Evolutionary conservation across 2,113 vertebrate genomes (phyloP), one percentile per base, ranked within the genome.

Genomic region (Synodontis membranacea): DNA sequence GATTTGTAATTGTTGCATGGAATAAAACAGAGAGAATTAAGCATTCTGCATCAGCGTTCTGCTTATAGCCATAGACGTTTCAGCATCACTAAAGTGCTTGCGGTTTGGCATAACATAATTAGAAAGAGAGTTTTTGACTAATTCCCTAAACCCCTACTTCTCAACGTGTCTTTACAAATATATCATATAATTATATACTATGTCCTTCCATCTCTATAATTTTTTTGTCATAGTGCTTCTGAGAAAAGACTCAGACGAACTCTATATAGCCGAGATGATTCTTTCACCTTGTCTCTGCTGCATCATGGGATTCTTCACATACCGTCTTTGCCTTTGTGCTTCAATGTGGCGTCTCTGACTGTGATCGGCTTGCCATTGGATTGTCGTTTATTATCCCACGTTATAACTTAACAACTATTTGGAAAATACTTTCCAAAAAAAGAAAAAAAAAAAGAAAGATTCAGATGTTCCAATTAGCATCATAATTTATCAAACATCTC

Each of bases 131-230:
- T 54, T 25, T 80, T 42, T 28, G 52, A 80, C 78, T 58, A 80
- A 28, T 80, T 80, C 78, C 12, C 37, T 28, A 80, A 76, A 56
- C 52, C 52, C 50, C 50, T 80, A 23, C 31, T 58, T 58, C 58
- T 80, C 34, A 37, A 14, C 37, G 34, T 14, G 52, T 58, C 52
- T 58, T 56, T 4, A 12, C 17, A 42, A 80, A 80, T 39, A 80
- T 37, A 79, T 54, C 42, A 80, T 80, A 80, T 80, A 58, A 80
- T 80, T 58, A 37, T 58, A 28, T 80, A 23, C 42, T 80, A 56
- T 80, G 39, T 80, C 52, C 11, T 80, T 80, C 12, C 54, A 42
- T 80, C 78, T 39, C 78, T 80, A 58, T 80, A 56, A 80, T 80
- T 80, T 58, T 58, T 80, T 80, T 80, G 52, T 80, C 78, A 80